Evolutionary conservation across 2,113 vertebrate species (phyloP).

Genomic region (Notechis scutatus): DNA sequence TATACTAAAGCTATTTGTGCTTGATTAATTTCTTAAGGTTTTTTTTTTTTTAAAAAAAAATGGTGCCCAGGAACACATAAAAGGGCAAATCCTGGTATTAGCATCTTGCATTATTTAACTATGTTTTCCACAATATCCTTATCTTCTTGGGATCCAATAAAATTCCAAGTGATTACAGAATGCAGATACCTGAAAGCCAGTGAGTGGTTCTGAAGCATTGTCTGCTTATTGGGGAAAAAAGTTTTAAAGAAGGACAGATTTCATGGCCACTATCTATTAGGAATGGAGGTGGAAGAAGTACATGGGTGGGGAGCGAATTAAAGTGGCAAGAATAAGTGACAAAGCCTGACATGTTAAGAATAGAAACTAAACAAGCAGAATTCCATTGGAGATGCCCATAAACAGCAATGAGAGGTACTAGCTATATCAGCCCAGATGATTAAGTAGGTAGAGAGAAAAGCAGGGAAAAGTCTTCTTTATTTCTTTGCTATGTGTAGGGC

Average conservation of each 20-base stretch:
- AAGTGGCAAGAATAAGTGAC: background rate
- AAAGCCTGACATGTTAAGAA: background rate
- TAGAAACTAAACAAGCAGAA: background rate
- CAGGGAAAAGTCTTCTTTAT: background rate
- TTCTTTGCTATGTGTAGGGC: background rate
- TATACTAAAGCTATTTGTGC: background rate
- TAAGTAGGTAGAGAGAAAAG: background rate
- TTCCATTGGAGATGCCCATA: background rate
- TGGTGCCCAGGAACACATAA: background rate
- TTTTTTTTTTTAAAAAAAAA: too few species aligned
- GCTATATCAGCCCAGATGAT: background rate
- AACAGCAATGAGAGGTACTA: background rate
- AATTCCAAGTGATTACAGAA: background rate
- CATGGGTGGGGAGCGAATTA: background rate
- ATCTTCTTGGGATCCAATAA: background rate
- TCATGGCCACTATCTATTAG: background rate
- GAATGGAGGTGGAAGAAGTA: background rate
- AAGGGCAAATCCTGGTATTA: background rate
- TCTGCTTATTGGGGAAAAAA: background rate
- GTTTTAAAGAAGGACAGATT: background rate
- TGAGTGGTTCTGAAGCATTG: background rate
- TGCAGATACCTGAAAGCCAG: background rate
- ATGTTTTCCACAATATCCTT: background rate
- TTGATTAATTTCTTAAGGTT: background rate
- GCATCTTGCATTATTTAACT: background rate